Percentiles rank a stretch among this genome's conserved stretches.
These are phyloP conservation scores for Adelognathus sp. DNA, from an alignment of 2,888 invertebrate genomes.

Conservation along the genomic window DNA sequence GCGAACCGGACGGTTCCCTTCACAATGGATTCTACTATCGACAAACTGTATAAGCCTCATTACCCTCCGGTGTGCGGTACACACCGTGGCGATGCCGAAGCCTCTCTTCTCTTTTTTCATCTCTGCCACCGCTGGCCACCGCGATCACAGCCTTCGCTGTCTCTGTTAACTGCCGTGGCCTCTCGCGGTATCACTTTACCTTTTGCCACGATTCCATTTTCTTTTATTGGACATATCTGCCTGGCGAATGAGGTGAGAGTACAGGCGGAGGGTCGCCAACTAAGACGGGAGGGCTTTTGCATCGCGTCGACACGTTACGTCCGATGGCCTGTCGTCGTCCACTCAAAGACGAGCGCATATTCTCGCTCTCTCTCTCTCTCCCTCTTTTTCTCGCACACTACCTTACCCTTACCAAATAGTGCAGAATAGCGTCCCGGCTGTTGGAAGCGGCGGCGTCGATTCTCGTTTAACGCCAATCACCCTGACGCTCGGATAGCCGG, in stretches of 20 bases:
- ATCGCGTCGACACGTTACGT: constrained; percentile 5
- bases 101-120: constrained; percentile 20
- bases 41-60: constrained; percentile 59
- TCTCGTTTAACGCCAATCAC: constrained; percentile 79
- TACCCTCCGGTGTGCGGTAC: constrained; percentile 51
- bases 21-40: constrained; percentile 58
- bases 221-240: constrained; percentile 33
- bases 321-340: constrained; percentile 5
- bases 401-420: constrained; percentile 75
- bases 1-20: constrained; percentile 10
- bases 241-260: not conserved
- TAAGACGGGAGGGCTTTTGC: constrained; percentile 13
- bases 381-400: not conserved
- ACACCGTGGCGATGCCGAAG: constrained; percentile 26
- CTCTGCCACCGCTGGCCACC: constrained; percentile 21
- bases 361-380: not conserved
- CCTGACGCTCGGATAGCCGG: constrained; percentile 76
- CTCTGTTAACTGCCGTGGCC: constrained; percentile 33
- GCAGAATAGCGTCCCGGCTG: constrained; percentile 74
- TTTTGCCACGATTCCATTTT: not conserved
- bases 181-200: constrained; percentile 12
- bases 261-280: constrained; percentile 15
- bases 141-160: constrained; percentile 40
- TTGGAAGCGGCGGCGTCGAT: constrained; percentile 65
- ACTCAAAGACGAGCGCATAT: not conserved